Evolutionary conservation across 1,140 invertebrate species (phyloP), one percentile per base, ranked within the genome.

Genomic region (Ericerus pela): DNA sequence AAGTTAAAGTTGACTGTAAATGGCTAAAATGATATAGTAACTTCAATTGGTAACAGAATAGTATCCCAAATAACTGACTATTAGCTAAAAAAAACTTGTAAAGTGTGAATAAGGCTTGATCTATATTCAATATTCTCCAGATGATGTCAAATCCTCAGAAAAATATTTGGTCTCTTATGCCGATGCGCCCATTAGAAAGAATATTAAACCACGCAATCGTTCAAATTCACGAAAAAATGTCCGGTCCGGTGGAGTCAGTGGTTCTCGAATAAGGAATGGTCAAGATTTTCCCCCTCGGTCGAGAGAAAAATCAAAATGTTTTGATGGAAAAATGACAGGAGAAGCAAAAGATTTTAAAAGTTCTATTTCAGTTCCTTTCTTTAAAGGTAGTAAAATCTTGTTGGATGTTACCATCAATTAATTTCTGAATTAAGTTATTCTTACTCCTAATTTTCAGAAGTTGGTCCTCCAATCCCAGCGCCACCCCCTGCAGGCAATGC

Each of bases 401-500:
- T 29, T 5, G 22, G 27, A 51, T 26, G 6, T 51, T 51, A 24
- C 27, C 4, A 51, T 24, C 4, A 24, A 47, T 47, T 47, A 10
- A 16, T 47, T 3, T 10, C 18, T 47, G 2, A 5, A 24, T 47
- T 47, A 5, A 24, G 8, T 33, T 33, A 10, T 33, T 33, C n/a
- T 33, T 33, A 10, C 30, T 8, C n/a, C 8, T 10, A 33, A 33
- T 33, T 33, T 33, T 47, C 20, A 47, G 41, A 47, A 24, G 20
- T 47, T 4, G 41, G 41, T 14, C 41, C 41, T 20, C 41, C 41
- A 4, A 47, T 73, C 38, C 70, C 79, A 1, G 76, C 80, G 2
- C 79, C 82, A 2, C 76, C 79, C 20, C 81, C 81, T 0, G 63
- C 79, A 2, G 76, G 82, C 1, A 89, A 85, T 68, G 86, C 86